These are phyloP conservation scores for Drosophila albomicans DNA, from an alignment of 1,140 invertebrate species.

Conservation along the genomic window DNA sequence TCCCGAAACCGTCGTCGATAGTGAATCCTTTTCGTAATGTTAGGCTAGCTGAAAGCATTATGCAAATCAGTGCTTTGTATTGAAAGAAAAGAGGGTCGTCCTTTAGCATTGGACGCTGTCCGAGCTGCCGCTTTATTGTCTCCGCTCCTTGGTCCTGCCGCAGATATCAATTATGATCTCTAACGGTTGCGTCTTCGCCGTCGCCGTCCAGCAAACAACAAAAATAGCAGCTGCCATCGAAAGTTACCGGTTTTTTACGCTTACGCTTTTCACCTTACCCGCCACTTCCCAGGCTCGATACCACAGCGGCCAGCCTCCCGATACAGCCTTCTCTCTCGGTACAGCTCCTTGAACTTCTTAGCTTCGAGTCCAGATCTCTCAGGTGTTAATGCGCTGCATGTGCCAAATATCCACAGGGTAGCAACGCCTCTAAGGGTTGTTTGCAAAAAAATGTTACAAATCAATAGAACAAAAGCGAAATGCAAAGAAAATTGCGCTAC, in stretches of 20 bases:
- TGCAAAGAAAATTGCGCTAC: constrained; percentile 51
- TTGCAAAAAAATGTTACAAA: constrained; percentile 8
- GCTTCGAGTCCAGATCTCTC: constrained; percentile 23
- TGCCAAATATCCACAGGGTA: constrained; percentile 63
- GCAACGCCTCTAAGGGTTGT: constrained; percentile 44
- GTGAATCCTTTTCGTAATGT: constrained; percentile 56
- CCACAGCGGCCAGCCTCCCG: constrained; percentile 23
- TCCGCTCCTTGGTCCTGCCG: constrained; percentile 10
- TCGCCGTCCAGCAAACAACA: constrained; percentile 21
- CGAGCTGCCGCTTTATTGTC: constrained; percentile 39
- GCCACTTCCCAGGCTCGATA: constrained; percentile 68
- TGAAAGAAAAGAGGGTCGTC: constrained; percentile 35
- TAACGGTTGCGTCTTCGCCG: constrained; percentile 39
- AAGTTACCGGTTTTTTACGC: constrained; percentile 29
- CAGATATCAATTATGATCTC: constrained; percentile 54
- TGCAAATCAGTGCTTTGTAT: constrained; percentile 73
- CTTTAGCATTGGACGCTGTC: constrained; percentile 42
- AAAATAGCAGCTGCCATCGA: constrained; percentile 7
- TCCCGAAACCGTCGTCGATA: constrained; percentile 37
- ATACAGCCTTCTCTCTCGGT: constrained; percentile 18
- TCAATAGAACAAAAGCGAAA: neutral
- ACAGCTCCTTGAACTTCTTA: neutral
- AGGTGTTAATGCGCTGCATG: constrained; percentile 68
- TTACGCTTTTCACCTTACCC: neutral
- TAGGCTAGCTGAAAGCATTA: constrained; percentile 79